Percentiles rank a stretch among this genome's conserved stretches.
Evolutionary conservation across 2,113 vertebrate species (phyloP).

Genomic region (Nycticryphes semicollaris): DNA sequence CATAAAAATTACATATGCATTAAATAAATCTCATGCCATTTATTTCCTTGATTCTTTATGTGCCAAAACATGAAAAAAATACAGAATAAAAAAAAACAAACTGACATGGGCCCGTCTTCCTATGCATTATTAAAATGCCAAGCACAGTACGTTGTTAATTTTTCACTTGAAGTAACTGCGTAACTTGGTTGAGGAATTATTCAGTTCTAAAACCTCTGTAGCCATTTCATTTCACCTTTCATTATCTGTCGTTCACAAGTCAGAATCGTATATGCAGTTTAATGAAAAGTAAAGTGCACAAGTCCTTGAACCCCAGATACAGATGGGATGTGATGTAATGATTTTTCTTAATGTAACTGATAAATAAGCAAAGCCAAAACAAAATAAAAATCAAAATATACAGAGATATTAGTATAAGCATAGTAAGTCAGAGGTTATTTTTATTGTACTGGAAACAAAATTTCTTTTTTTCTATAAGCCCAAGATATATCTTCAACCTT

Average conservation of each 20-base stretch:
- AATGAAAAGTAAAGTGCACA: constrained; percentile 40
- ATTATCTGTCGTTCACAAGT: constrained; percentile 49
- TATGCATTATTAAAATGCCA: constrained; percentile 62
- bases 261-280: constrained; percentile 48
- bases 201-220: constrained; percentile 54
- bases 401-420: not conserved
- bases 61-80: not conserved
- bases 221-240: constrained; percentile 69
- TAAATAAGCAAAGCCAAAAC: not conserved
- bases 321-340: not conserved
- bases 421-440: not conserved
- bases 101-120: not conserved
- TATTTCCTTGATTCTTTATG: not conserved
- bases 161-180: constrained; percentile 69
- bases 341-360: not conserved
- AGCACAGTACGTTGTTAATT: constrained; percentile 60
- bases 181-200: constrained; percentile 56
- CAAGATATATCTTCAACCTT: not conserved
- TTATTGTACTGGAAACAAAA: not conserved
- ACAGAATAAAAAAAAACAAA: not conserved
- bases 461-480: not conserved
- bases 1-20: not conserved
- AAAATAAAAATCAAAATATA: not conserved
- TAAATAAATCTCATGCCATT: not conserved
- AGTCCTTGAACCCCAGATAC: constrained; percentile 42